Conservation (phyloP, 2,797 vertebrate genomes). For the Apogon talboti region DNA sequence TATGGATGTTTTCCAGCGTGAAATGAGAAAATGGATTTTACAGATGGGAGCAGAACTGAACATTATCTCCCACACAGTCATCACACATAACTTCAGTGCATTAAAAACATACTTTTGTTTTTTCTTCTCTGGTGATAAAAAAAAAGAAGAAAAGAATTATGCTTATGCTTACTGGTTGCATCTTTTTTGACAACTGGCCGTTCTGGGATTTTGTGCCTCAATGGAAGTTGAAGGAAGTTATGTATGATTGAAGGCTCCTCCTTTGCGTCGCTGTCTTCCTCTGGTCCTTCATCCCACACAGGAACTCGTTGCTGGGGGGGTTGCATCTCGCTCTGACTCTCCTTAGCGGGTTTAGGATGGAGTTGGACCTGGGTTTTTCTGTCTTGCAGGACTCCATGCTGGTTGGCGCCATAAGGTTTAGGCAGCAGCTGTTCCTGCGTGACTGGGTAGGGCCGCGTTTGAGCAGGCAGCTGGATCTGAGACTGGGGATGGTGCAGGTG, state of each 20-base stretch:
- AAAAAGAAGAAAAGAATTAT: no score
- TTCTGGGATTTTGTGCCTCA: conserved; percentile 42
- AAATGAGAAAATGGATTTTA: conserved; percentile 14
- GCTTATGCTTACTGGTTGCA: conserved; percentile 68
- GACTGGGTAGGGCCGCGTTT: conserved; percentile 10
- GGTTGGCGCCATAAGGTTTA: no score
- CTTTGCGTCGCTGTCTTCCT: conserved; percentile 4
- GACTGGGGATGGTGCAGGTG: conserved; percentile 12
- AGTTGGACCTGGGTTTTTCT: background rate
- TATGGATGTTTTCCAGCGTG: conserved; percentile 1
- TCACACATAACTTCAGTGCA: background rate
- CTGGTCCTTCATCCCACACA: conserved; percentile 2
- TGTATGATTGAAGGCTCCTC: conserved; percentile 34
- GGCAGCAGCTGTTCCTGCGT: conserved; percentile 21
- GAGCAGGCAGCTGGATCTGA: conserved; percentile 9
- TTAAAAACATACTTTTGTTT: no score
- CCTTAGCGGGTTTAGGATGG: conserved; percentile 17
- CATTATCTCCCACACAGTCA: conserved; percentile 1
- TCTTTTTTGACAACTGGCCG: conserved; percentile 34
- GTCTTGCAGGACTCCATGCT: no score
- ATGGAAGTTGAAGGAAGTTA: conserved; percentile 36
- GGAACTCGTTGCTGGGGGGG: background rate
- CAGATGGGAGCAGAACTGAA: conserved; percentile 20
- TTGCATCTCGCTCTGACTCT: conserved; percentile 12
- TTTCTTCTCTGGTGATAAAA: no score